Evolutionary conservation across 2,113 vertebrate genomes (phyloP).

Genomic region (Machaerirhynchus nigripectus): DNA sequence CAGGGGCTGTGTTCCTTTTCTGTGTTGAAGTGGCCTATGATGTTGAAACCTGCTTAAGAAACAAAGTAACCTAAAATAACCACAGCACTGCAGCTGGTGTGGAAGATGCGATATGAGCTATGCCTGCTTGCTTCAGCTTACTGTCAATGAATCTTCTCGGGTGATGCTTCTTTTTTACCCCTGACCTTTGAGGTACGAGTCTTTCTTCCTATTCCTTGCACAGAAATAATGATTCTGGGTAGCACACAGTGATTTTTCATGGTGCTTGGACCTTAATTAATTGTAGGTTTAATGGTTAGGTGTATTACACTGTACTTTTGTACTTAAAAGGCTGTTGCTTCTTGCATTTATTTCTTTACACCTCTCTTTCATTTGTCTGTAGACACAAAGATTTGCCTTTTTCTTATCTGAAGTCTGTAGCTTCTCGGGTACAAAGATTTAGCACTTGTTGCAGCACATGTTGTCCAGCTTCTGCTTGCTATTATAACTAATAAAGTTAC

Average conservation of each 20-base stretch:
- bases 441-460: not conserved
- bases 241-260: not conserved
- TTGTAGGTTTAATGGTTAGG: not conserved
- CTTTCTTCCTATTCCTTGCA: not conserved
- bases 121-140: not conserved
- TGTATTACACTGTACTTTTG: not conserved
- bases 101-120: not conserved
- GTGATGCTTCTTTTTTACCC: not conserved
- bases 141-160: not conserved
- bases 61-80: not conserved
- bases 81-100: not conserved
- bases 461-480: not conserved
- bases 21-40: not conserved
- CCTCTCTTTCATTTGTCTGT: not conserved
- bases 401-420: not conserved
- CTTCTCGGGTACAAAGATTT: not conserved
- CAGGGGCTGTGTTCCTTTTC: not conserved
- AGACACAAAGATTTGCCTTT: not conserved
- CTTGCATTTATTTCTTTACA: not conserved
- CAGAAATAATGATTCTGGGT: not conserved
- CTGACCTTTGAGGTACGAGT: not conserved
- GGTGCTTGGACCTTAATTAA: not conserved
- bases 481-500: not conserved
- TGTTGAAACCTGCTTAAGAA: not conserved
- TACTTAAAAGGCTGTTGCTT: not conserved